A percentile compares a stretch with the other conserved stretches of the same genome.
Conservation (phyloP, 2,888 invertebrate genomes). For the Amphipyra tragopoginis region DNA sequence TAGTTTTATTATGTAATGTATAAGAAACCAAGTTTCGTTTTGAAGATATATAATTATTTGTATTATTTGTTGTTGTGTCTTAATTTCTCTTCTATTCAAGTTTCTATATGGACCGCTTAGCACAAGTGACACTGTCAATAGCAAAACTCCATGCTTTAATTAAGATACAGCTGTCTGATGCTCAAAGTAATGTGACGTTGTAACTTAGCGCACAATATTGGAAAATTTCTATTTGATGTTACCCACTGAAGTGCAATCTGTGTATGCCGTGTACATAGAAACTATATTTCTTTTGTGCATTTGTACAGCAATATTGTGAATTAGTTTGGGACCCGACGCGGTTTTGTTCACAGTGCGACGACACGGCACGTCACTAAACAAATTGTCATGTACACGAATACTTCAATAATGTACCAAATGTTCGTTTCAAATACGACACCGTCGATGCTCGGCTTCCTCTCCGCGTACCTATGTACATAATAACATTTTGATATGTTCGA, state of each 20-base stretch:
- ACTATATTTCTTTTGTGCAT: conserved; percentile 81
- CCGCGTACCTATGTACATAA: conserved; percentile 46
- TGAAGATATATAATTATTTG: conserved; percentile 85
- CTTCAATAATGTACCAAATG: conserved; percentile 18
- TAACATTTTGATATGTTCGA: conserved; percentile 46
- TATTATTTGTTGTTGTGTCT: conserved; percentile 89
- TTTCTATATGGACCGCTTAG: conserved; percentile 74
- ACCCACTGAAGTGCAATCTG: conserved; percentile 84
- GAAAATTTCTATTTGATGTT: conserved; percentile 84
- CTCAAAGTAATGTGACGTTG: conserved; percentile 88
- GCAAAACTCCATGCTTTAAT: conserved; percentile 88
- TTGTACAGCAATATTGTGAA: conserved; percentile 80
- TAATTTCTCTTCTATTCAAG: conserved; percentile 70
- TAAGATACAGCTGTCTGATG: conserved; percentile 87
- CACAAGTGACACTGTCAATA: conserved; percentile 85
- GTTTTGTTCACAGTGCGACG: conserved; percentile 48
- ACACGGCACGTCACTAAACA: conserved; percentile 38
- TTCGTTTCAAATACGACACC: conserved; percentile 16
- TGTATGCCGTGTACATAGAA: conserved; percentile 85
- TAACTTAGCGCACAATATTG: conserved; percentile 89
- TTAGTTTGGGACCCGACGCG: conserved; percentile 68
- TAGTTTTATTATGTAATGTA: conserved; percentile 84
- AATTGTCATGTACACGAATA: conserved; percentile 30
- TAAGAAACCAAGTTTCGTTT: conserved; percentile 88
- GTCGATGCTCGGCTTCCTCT: conserved; percentile 46